Percentiles rank a stretch among this genome's conserved stretches.
Conservation (phyloP, 2,113 vertebrate species). For the Eolophus roseicapilla region DNA sequence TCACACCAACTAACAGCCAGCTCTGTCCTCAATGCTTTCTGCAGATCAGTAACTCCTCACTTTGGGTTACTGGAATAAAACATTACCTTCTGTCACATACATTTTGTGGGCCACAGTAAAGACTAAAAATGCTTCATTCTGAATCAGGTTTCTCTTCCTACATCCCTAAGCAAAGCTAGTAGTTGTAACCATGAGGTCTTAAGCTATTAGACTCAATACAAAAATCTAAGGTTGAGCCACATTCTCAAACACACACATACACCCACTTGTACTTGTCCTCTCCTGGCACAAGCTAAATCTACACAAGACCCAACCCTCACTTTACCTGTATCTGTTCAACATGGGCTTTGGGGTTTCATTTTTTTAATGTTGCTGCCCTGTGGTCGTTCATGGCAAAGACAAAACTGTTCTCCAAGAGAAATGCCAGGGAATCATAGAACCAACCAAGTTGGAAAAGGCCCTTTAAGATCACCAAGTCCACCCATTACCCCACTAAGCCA, state of each 20-base stretch:
- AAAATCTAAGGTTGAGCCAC: background rate
- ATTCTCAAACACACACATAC: too few species aligned
- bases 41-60: background rate
- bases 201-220: background rate
- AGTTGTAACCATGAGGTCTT: background rate
- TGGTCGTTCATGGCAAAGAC: background rate
- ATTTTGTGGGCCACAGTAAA: background rate
- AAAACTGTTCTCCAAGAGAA: background rate
- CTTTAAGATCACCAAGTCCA: background rate
- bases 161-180: background rate
- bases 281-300: background rate
- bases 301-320: rapidly evolving
- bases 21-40: background rate
- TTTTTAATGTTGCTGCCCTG: slow-evolving; percentile 27
- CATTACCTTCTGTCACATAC: background rate
- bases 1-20: background rate
- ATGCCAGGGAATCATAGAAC: background rate
- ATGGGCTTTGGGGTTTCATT: background rate
- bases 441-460: background rate
- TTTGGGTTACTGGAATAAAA: background rate
- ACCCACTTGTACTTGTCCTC: rapidly evolving
- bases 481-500: background rate
- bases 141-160: background rate
- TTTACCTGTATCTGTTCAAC: rapidly evolving
- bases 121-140: background rate